Conservation (phyloP, 2,888 invertebrate genomes). For the Trachelus troglodyta region DNA sequence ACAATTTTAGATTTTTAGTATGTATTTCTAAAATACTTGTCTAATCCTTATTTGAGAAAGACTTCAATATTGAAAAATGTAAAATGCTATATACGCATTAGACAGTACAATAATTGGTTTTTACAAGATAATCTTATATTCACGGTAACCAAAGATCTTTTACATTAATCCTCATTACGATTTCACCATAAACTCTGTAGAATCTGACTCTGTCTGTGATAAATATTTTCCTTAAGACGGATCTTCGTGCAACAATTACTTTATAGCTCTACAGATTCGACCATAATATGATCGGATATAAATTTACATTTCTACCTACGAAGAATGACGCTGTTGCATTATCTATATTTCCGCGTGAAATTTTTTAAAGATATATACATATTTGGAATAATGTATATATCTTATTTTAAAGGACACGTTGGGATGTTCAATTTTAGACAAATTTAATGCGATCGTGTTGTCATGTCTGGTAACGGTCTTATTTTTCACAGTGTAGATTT, state of each 20-base stretch:
- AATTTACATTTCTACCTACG: background rate
- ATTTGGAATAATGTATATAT: background rate
- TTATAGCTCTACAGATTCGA: background rate
- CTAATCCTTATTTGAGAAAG: background rate
- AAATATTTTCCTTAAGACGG: conserved; percentile 39
- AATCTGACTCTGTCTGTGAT: conserved; percentile 57
- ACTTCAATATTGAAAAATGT: background rate
- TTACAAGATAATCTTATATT: conserved; percentile 7
- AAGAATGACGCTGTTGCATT: background rate
- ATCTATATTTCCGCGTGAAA: background rate
- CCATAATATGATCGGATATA: background rate
- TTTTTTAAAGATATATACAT: background rate
- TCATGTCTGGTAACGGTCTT: background rate
- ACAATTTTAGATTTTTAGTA: background rate
- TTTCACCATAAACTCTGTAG: conserved; percentile 34
- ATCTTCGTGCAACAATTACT: background rate
- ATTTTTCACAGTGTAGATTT: background rate
- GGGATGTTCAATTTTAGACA: background rate
- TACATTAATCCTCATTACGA: conserved; percentile 44
- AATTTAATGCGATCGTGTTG: background rate
- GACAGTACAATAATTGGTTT: background rate
- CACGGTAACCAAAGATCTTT: background rate
- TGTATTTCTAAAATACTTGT: background rate
- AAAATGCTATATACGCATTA: background rate
- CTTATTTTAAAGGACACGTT: background rate